Evolutionary conservation across 92 coral and sea anemone genomes (phyloP), one percentile per base, ranked within the genome.

Genomic region (Zoanthus solanderi): DNA sequence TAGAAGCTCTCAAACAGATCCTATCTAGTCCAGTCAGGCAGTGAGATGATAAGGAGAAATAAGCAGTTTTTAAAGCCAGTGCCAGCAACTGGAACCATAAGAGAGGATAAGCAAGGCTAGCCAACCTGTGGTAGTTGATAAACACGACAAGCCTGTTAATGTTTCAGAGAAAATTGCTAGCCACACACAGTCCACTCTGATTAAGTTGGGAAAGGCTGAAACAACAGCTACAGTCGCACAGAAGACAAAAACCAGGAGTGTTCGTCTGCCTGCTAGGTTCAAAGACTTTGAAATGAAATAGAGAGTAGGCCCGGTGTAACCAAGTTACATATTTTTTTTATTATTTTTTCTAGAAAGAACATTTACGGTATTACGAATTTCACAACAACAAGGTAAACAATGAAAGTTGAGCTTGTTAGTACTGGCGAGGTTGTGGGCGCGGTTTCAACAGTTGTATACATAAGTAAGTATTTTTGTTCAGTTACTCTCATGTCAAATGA

Each of bases 231-330:
- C 86, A 63, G 76, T 28, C 9, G 10, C 58, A 10, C 68, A 79
- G 72, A 82, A 31, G 76, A 65, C 61, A 34, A 82, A 75, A 66
- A 82, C 86, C 76, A 30, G 86, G 75, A 81, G 52, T 65, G 31
- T 61, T 81, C 86, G 72, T 81, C 75, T 18, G 30, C 75, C 86
- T 9, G 8, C 75, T 5, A 82, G 76, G 50, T 82, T 82, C 53
- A 31, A 13, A 82, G 86, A 65, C 54, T 32, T 82, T 65, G 57
- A 82, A 7, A 60, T 42, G 86, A 23, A 32, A 34, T 29, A 4
- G 37, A 60, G 58, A 77, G 83, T 23, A 23, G 23, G 23, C 23
- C 23, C 23, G 23, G 23, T 23, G 23, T 23, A 37, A 4, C 42
- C 42, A 37, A 37, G 2, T 37, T 37, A 37, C 42, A 37, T 37